Evolutionary conservation across 1,140 invertebrate species (phyloP).

Genomic region (Rhizoglyphus robini): DNA sequence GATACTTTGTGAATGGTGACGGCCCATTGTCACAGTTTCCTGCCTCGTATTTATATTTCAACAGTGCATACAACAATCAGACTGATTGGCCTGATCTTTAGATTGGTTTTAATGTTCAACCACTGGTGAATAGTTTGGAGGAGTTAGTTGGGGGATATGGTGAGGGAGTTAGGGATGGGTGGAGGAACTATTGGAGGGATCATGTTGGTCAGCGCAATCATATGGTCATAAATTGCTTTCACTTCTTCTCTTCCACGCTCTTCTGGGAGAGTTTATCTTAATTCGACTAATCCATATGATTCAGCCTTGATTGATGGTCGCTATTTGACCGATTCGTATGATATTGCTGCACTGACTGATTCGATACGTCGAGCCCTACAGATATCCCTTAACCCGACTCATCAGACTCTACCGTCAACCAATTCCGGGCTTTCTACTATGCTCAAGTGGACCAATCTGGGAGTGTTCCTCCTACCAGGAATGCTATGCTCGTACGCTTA

Average conservation of each 20-base stretch:
- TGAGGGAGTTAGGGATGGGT: background rate
- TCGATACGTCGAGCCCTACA: slow-evolving; percentile 18
- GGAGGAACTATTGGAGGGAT: slow-evolving; percentile 6
- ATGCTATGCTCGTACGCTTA: slow-evolving; percentile 53
- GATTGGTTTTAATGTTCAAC: slow-evolving; percentile 11
- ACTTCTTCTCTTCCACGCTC: slow-evolving; percentile 57
- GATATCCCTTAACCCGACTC: slow-evolving; percentile 30
- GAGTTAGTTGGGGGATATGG: background rate
- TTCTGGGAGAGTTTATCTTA: slow-evolving; percentile 44
- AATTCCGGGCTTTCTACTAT: too few species aligned
- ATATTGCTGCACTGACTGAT: slow-evolving; percentile 37
- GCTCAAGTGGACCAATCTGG: too few species aligned
- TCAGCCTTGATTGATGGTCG: slow-evolving; percentile 66
- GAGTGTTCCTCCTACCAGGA: slow-evolving; percentile 69
- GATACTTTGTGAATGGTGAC: background rate
- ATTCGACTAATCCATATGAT: slow-evolving; percentile 45
- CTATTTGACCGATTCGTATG: slow-evolving; percentile 51
- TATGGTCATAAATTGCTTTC: slow-evolving; percentile 39
- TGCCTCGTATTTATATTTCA: background rate
- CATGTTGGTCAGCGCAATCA: slow-evolving; percentile 13
- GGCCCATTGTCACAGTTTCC: slow-evolving; percentile 14
- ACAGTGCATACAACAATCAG: slow-evolving; percentile 2
- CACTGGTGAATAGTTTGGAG: slow-evolving; percentile 11
- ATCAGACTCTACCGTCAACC: slow-evolving; percentile 53
- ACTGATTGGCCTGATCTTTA: slow-evolving; percentile 51